phyloP scores from a whole-genome alignment of 2,888 invertebrate species.

The Sicus ferrugineus region DNA sequence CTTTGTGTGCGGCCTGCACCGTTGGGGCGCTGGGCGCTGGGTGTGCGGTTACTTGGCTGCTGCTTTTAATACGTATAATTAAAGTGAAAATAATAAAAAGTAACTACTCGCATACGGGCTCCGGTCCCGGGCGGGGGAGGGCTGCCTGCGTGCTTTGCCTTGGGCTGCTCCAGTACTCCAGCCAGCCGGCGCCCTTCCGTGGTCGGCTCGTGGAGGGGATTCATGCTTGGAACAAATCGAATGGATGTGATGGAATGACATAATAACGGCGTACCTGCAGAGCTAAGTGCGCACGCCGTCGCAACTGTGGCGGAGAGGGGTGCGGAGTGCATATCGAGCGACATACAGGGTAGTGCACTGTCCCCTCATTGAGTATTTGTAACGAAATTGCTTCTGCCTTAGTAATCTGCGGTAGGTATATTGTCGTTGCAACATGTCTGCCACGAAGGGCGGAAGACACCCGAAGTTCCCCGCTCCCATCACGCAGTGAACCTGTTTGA shows the following conservation, averaged over 20 bases:
- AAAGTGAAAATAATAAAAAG: constrained; percentile 45
- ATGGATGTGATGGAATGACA: constrained; percentile 48
- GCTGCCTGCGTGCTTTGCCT: constrained; percentile 45
- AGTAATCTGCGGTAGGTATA: too few species aligned
- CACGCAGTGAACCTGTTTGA: not conserved
- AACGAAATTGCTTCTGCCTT: not conserved
- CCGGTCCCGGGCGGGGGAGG: constrained; percentile 35
- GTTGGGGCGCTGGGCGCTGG: constrained; percentile 10
- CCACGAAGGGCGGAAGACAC: too few species aligned
- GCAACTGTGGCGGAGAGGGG: constrained; percentile 33
- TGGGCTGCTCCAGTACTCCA: constrained; percentile 37
- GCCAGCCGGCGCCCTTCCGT: not conserved
- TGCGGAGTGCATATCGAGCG: not conserved
- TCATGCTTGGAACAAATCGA: constrained; percentile 54
- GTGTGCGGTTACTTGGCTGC: constrained; percentile 38
- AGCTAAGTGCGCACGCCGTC: constrained; percentile 31
- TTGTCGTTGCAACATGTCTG: too few species aligned
- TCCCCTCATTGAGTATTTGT: not conserved
- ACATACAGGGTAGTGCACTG: constrained; percentile 16
- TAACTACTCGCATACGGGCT: constrained; percentile 44
- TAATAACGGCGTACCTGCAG: constrained; percentile 46
- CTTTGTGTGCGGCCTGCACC: constrained; percentile 7
- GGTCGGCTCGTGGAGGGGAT: constrained; percentile 20
- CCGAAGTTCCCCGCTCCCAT: not conserved
- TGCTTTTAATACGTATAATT: constrained; percentile 57